Evolutionary conservation across 64 coral and sea anemone species (phyloP).

Genomic region (Montipora cactus): DNA sequence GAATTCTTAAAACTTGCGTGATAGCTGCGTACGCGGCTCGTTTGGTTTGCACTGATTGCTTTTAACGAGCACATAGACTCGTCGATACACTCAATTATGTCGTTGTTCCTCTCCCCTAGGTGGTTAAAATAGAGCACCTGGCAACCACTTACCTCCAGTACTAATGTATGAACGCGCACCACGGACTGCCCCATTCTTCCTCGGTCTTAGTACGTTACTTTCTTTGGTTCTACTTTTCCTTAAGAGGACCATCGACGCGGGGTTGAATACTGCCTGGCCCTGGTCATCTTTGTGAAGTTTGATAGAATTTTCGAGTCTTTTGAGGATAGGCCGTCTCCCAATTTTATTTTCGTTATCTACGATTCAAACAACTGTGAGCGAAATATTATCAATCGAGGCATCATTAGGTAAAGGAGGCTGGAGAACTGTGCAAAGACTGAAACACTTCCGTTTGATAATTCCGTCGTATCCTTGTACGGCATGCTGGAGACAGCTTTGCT

Average conservation of each 20-base stretch:
- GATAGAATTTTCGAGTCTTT: conserved; percentile 26
- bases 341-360: neutral
- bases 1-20: no score
- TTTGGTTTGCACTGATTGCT: no score
- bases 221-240: neutral
- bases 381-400: neutral
- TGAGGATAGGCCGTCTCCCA: neutral
- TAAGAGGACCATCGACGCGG: conserved; percentile 1
- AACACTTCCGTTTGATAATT: no score
- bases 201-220: neutral
- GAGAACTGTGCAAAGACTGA: no score
- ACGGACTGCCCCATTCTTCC: neutral
- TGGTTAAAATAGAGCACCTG: no score
- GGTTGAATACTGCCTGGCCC: neutral
- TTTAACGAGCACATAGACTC: no score
- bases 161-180: neutral
- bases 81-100: no score
- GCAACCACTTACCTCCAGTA: neutral
- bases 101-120: no score
- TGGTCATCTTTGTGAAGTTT: conserved; percentile 28
- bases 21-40: no score
- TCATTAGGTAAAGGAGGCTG: no score
- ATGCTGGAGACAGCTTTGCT: no score
- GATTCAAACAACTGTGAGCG: neutral
- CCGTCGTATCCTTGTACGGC: no score